A percentile compares a stretch with the other conserved stretches of the same genome.
Conservation (phyloP, 2,888 invertebrate genomes). For the Drosophila picticornis region DNA sequence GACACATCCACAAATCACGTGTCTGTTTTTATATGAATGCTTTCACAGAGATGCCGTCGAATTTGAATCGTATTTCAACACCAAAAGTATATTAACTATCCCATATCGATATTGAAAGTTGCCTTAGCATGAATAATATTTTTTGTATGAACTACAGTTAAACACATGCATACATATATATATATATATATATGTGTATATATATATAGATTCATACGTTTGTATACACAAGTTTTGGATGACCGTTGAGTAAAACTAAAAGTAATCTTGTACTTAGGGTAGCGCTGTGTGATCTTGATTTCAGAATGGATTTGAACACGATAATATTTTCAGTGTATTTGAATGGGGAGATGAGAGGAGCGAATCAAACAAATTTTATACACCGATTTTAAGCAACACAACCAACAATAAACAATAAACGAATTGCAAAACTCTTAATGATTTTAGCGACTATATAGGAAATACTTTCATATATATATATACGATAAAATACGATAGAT, state of each 20-base stretch:
- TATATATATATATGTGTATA: slow-evolving; percentile 29
- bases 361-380: slow-evolving; percentile 78
- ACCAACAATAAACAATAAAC: slow-evolving; percentile 56
- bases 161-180: slow-evolving; percentile 39
- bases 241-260: slow-evolving; percentile 49
- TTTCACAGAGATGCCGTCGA: slow-evolving; percentile 39
- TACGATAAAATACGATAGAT: too few relatives aligned
- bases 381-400: slow-evolving; percentile 78
- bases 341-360: slow-evolving; percentile 39
- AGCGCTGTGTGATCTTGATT: slow-evolving; percentile 62
- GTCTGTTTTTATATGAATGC: slow-evolving; percentile 25
- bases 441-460: slow-evolving; percentile 53
- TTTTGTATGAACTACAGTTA: slow-evolving; percentile 62
- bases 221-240: slow-evolving; percentile 70
- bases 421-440: slow-evolving; percentile 66
- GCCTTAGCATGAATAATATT: slow-evolving; percentile 83
- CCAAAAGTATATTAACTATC: slow-evolving; percentile 56
- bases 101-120: slow-evolving; percentile 85
- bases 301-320: slow-evolving; percentile 56
- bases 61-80: slow-evolving; percentile 30
- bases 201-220: slow-evolving; percentile 14
- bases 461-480: slow-evolving; percentile 41
- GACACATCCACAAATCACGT: slow-evolving; percentile 28
- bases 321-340: slow-evolving; percentile 49
- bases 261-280: slow-evolving; percentile 35